Base-by-base conservation (phyloP, 2,113 vertebrate species). In the Ptychochromis oligacanthus region DNA sequence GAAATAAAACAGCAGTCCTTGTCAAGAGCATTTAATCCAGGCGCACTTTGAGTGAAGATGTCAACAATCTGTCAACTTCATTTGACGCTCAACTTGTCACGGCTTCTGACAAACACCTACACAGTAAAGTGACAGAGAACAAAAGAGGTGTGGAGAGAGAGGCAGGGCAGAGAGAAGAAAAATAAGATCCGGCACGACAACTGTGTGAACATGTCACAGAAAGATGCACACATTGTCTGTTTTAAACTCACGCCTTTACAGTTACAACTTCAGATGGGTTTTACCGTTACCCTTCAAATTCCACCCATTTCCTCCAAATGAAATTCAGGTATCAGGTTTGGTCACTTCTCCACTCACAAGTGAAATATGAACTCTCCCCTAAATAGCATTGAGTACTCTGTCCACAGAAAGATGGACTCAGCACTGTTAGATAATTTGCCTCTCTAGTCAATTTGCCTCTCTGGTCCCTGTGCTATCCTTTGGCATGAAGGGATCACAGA, bases 11-110 rank as follows among this genome's bases (percentile, higher is more conserved):
- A 77, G 85, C 84, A 13, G 84, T 49, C 70, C 43, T 81, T 81
- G 90, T 89, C 90, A 80, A 11, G 46, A 65, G 28, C 59, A 2
- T 88, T 91, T 89, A 90, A 88, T 89, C 72, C 74, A 7, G 38
- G 22, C 34, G 0, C 40, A 4, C 22, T 12, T n/a, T 36, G 80
- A 90, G 84, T 86, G 89, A 93, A 88, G 91, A 92, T 61, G 90
- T 92, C 92, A 89, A 87, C 87, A 54, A 74, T 89, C 76, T 87
- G 84, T 92, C 93, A 84, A 40, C 82, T 43, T 58, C 31, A 10
- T 54, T 87, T 79, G 88, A 88, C 15, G 80, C 59, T 20, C 49
- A n/a, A 26, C 77, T 61, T n/a, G 83, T 90, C 92, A 81, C 3
- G 46, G 67, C 74, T 65, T 49, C 75, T 79, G 84, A 43, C 72